Base-by-base conservation (phyloP, 2,888 invertebrate genomes). In the Tetanocera ferruginea region DNA sequence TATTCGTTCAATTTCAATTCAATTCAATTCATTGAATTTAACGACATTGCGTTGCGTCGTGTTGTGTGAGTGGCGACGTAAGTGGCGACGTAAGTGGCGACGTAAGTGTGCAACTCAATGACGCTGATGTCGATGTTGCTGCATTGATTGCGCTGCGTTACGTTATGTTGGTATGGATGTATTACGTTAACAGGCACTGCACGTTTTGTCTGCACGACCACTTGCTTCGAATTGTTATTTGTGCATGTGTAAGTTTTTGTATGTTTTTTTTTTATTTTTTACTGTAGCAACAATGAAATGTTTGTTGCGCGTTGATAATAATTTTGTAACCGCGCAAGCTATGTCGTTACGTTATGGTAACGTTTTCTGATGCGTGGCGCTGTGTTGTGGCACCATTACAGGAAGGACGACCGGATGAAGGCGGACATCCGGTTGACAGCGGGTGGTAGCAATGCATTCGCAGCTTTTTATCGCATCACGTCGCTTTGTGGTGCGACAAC, bases 381-480 rank as follows among this genome's bases (percentile, higher is more conserved):
- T 25, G 55, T n/a, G 23, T 3, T 37, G 49, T 55, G 57, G 34
- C 71, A 55, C 28, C 28, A 19, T 19, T 11, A 19, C 67, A 19
- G 81, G 81, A 80, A 80, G 80, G 43, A 43, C 43, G 43, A 43
- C 81, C 80, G 72, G 79, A 79, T 79, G 82, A 79, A 80, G 82
- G 80, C 82, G 83, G 82, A 81, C 77, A 80, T 82, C 83, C 83
- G 80, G 80, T 78, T 80, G 80, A 80, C 81, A 81, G 77, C 80
- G 81, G 82, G 80, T 80, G 81, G 78, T 78, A 79, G 77, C 75
- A 78, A 78, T 78, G 57, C 72, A 57, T 14, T 71, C 25, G 62
- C 60, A 77, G 67, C 72, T 66, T 80, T 80, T 79, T 74, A 75
- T 81, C 78, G 37, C 77, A n/a, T 8, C 9, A 71, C 62, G 62